Base-by-base conservation (phyloP, 2,888 invertebrate species). In the Crematogaster levior region DNA sequence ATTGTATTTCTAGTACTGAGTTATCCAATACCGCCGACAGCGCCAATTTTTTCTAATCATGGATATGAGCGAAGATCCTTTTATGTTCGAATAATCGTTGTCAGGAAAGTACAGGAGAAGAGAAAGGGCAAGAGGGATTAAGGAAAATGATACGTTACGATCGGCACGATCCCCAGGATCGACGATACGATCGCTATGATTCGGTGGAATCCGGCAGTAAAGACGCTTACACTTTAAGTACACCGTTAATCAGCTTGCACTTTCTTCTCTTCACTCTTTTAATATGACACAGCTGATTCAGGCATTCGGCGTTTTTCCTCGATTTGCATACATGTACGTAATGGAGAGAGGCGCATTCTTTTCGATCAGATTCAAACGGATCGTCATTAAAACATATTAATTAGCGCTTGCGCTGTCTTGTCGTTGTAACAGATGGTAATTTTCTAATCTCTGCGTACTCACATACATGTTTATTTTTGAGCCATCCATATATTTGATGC, bases 141-240 rank as follows among this genome's bases (percentile, higher is more conserved):
- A 56, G 30, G 56, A 68, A 79, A 63, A 82, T 79, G n/a, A 79
- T 72, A 70, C 34, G 70, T 37, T 70, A 60, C 48, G 77, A 72
- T 82, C 72, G n/a, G 65, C 56, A 56, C 51, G 34, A 84, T 82
- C 65, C 43, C 66, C 61, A 61, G 7, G 79, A 73, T 66, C 61
- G 68, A 58, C 40, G 84, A 84, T 88, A 86, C 74, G 70, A 87
- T 88, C 88, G 74, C 60, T 77, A 84, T 75, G 84, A 84, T 82
- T 84, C 81, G 61, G 40, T 74, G 83, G 88, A 88, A 88, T 88
- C 86, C 86, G 85, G 83, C 79, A 86, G 83, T 86, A 61, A 72
- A 43, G 18, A 24, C 3, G 18, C 46, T 53, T 48, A 30, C 18
- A 34, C 40, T 48, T 60, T 37, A 18, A 27, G 3, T 56, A 74